Conservation (phyloP, 2,113 vertebrate species). For the Xiphias gladius region DNA sequence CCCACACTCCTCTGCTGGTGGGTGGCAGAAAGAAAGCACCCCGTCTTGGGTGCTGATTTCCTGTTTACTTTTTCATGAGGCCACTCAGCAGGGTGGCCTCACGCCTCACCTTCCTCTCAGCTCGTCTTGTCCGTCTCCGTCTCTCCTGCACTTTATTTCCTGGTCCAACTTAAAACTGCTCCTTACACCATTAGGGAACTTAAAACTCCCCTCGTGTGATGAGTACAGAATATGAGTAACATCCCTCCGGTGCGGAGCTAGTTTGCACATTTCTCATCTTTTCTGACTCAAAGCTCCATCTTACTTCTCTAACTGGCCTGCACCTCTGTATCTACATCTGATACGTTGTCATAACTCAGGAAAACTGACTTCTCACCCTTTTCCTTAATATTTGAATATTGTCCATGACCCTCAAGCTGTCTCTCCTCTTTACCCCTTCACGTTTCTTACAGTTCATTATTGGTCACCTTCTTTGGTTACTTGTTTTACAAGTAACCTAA, state of each 20-base stretch:
- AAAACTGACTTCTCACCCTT: too few relatives aligned
- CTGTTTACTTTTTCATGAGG: slow-evolving; percentile 83
- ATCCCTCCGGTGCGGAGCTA: too few relatives aligned
- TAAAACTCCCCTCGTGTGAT: too few relatives aligned
- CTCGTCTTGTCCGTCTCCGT: slow-evolving; percentile 21
- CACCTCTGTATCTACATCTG: background rate
- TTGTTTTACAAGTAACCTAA: too few relatives aligned
- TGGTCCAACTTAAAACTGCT: background rate
- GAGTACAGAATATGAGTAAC: background rate
- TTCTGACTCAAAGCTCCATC: too few relatives aligned
- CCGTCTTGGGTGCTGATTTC: slow-evolving; percentile 71
- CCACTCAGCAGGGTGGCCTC: slow-evolving; percentile 71
- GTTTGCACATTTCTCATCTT: too few relatives aligned
- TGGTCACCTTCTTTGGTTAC: too few relatives aligned
- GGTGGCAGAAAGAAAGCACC: slow-evolving; percentile 61
- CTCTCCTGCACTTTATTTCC: background rate
- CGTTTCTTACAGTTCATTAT: too few relatives aligned
- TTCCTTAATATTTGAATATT: too few relatives aligned
- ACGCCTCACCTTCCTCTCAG: slow-evolving; percentile 1
- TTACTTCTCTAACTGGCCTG: too few relatives aligned
- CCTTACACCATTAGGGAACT: background rate
- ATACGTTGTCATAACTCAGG: background rate
- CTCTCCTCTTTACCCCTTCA: too few relatives aligned
- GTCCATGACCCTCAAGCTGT: too few relatives aligned
- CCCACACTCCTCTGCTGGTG: background rate